phyloP scores from a whole-genome alignment of 2,888 invertebrate genomes.

The Melanostoma scalare region DNA sequence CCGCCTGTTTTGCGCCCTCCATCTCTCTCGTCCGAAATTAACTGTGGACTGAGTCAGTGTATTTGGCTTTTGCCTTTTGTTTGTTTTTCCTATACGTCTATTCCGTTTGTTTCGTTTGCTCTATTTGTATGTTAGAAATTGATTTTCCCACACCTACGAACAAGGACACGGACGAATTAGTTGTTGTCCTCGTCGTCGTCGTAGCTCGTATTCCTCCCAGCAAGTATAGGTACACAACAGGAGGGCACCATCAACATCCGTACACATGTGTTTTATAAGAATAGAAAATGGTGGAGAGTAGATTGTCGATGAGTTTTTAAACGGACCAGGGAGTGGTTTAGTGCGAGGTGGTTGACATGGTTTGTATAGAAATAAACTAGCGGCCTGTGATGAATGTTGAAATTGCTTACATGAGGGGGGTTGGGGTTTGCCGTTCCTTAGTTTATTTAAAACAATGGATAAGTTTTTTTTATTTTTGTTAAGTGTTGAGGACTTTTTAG shows the following conservation, averaged over 20 bases:
- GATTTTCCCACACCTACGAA: slow-evolving; percentile 65
- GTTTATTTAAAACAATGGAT: slow-evolving; percentile 61
- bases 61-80: slow-evolving; percentile 66
- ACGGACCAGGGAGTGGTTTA: slow-evolving; percentile 32
- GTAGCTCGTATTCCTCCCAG: neutral
- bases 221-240: slow-evolving; percentile 26
- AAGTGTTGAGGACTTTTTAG: slow-evolving; percentile 53
- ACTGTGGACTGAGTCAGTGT: slow-evolving; percentile 29
- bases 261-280: neutral
- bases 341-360: slow-evolving; percentile 28
- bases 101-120: slow-evolving; percentile 54
- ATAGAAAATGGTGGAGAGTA: slow-evolving; percentile 2
- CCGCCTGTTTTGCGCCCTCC: slow-evolving; percentile 26
- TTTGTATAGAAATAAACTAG: slow-evolving; percentile 57
- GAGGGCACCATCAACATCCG: slow-evolving; percentile 4
- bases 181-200: slow-evolving; percentile 40
- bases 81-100: slow-evolving; percentile 18
- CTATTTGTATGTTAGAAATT: slow-evolving; percentile 67
- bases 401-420: slow-evolving; percentile 27
- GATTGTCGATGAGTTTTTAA: slow-evolving; percentile 55
- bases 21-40: slow-evolving; percentile 4
- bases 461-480: slow-evolving; percentile 49
- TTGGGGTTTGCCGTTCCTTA: slow-evolving; percentile 7
- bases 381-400: slow-evolving; percentile 58
- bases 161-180: slow-evolving; percentile 61